Evolutionary conservation across 2,113 vertebrate species (phyloP).

Genomic region (Halichoerus grypus): DNA sequence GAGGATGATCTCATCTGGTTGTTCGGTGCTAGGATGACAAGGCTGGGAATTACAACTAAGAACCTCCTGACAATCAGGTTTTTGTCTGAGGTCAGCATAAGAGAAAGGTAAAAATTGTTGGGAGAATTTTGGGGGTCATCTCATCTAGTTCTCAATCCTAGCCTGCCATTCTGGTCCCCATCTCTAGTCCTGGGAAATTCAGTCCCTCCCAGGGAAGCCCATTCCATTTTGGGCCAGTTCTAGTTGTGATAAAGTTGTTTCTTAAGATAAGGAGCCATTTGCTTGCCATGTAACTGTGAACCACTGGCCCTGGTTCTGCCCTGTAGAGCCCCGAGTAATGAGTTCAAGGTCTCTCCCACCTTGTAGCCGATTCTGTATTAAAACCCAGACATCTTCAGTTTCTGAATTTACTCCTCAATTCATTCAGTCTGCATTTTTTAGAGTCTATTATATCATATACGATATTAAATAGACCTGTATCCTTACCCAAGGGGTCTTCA

Average conservation of each 20-base stretch:
- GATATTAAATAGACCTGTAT: neutral
- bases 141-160: neutral
- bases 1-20: neutral
- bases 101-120: neutral
- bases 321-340: neutral
- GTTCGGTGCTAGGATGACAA: neutral
- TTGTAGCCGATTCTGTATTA: neutral
- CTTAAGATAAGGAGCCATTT: slow-evolving; percentile 12
- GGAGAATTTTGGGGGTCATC: neutral
- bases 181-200: neutral
- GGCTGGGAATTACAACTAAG: neutral
- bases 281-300: neutral
- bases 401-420: neutral
- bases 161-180: neutral
- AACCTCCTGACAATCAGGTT: neutral
- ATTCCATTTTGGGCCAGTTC: neutral
- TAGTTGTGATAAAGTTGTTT: slow-evolving; percentile 1
- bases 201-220: neutral
- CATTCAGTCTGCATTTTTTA: neutral
- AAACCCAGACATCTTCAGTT: slow-evolving; percentile 12
- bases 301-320: neutral
- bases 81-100: neutral
- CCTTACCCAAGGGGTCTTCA: neutral
- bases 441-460: neutral
- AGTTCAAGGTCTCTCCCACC: neutral